Percentiles rank a stretch among this genome's conserved stretches.
Evolutionary conservation across 1,140 invertebrate species (phyloP).

Genomic region (Caenorhabditis brenneri): DNA sequence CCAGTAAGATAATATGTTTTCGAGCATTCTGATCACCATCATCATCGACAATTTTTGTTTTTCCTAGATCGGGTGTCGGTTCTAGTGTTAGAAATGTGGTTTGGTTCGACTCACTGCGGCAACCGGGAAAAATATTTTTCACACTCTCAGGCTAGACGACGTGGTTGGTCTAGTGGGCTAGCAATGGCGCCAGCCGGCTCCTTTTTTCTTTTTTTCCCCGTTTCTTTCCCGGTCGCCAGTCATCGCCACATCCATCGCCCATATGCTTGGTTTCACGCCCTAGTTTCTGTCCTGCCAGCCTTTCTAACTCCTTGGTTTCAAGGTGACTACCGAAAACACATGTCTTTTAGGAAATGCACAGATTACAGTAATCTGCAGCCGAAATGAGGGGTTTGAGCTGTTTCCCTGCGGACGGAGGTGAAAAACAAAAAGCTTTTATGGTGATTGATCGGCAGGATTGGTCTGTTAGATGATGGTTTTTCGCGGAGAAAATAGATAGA

Average conservation of each 20-base stretch:
- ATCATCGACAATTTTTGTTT: background rate
- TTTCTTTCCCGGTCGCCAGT: background rate
- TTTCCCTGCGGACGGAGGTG: no score
- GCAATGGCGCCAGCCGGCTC: background rate
- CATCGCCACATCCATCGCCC: background rate
- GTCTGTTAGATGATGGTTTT: background rate
- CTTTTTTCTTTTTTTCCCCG: background rate
- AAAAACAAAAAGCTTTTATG: constrained; percentile 12
- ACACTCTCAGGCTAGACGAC: constrained; percentile 9
- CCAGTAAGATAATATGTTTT: no score
- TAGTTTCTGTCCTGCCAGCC: background rate
- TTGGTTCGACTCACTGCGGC: background rate
- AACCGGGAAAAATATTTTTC: constrained; percentile 1
- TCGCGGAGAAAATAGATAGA: background rate
- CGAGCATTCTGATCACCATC: background rate
- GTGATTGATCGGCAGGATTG: background rate
- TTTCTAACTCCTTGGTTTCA: background rate
- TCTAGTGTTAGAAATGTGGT: background rate
- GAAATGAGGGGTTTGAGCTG: background rate
- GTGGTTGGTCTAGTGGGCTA: constrained; percentile 9
- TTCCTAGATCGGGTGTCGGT: background rate
- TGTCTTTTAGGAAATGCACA: constrained; percentile 2
- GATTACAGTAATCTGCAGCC: constrained; percentile 29
- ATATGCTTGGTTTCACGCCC: background rate
- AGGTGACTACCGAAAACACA: background rate